Evolutionary conservation across 2,113 vertebrate species (phyloP).

Genomic region (Festucalex cinctus): DNA sequence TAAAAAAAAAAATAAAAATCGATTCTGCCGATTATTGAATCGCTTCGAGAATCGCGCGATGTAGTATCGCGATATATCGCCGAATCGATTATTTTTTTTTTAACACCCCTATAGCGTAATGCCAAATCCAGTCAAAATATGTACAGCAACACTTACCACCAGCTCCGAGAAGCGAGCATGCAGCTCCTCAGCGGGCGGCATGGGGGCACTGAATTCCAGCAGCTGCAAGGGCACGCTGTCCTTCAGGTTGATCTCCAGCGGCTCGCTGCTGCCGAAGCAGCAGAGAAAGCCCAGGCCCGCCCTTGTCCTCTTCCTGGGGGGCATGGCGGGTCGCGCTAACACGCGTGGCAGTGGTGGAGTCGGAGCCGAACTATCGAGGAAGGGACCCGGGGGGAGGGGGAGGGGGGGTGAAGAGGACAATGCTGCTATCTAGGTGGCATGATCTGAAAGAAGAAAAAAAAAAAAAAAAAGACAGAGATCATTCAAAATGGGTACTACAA

Average conservation of each 20-base stretch:
- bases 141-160: slow-evolving; percentile 81
- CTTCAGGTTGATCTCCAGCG: slow-evolving; percentile 94
- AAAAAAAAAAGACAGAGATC: slow-evolving; percentile 23
- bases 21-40: too few relatives aligned
- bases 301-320: slow-evolving; percentile 90
- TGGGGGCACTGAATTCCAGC: slow-evolving; percentile 91
- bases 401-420: slow-evolving; percentile 45
- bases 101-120: neutral
- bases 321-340: slow-evolving; percentile 79
- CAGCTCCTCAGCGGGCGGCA: slow-evolving; percentile 88
- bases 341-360: slow-evolving; percentile 39
- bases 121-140: neutral
- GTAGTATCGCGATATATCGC: too few relatives aligned
- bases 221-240: slow-evolving; percentile 90
- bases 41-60: too few relatives aligned
- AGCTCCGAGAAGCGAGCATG: slow-evolving; percentile 92
- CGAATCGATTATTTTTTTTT: too few relatives aligned
- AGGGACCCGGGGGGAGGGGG: slow-evolving; percentile 49
- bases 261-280: slow-evolving; percentile 87
- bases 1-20: too few relatives aligned
- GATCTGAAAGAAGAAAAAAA: slow-evolving; percentile 73
- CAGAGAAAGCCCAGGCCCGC: slow-evolving; percentile 92
- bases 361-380: slow-evolving; percentile 43
- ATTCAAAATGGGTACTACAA: neutral
- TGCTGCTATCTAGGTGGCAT: slow-evolving; percentile 85